Evolutionary conservation across 2,888 invertebrate genomes (phyloP), one percentile per base, ranked within the genome.

Genomic region (Hesperia comma): DNA sequence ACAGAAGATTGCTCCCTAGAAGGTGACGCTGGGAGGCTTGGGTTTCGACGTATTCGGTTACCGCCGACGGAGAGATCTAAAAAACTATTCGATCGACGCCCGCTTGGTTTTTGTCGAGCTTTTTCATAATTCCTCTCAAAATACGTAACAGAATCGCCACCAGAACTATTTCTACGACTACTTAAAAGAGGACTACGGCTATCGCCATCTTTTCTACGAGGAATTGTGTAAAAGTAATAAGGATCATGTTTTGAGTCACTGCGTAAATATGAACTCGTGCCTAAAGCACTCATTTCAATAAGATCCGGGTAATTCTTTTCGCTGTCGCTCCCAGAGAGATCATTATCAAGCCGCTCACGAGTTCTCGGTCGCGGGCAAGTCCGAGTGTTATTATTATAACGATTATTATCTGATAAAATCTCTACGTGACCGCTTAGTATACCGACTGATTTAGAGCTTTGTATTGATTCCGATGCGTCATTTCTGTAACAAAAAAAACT

Each of bases 171-270:
- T 76, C 95, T 95, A 71, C 95, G 93, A 81, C 95, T 96, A 76
- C 95, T 95, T 14, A 96, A 87, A 68, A 96, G 88, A 0, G 96
- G 96, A 64, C 96, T 95, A 75, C 96, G 95, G 76, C 96, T 96
- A 75, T 96, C 96, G 26, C 95, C 93, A 62, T 88, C 90, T 87
- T 88, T 90, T 83, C 90, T 88, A 46, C 92, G 81, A 0, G 96
- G 96, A 73, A 96, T 91, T n/a, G 96, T 96, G 79, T 95, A 95
- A 78, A 95, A 94, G 75, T 91, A 90, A 72, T 93, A 92, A 5
- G 88, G 87, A 66, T 93, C 90, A 51, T 87, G 86, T 80, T 88
- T 90, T 70, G 82, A 80, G 74, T 90, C 91, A 68, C 82, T 86
- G 60, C 87, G 82, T 69, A 90, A 77, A 72, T 90, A 90, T 53